A percentile compares a stretch with the other conserved stretches of the same genome.
Evolutionary conservation across 64 coral and sea anemone genomes (phyloP).

Genomic region (Orbicella faveolata): DNA sequence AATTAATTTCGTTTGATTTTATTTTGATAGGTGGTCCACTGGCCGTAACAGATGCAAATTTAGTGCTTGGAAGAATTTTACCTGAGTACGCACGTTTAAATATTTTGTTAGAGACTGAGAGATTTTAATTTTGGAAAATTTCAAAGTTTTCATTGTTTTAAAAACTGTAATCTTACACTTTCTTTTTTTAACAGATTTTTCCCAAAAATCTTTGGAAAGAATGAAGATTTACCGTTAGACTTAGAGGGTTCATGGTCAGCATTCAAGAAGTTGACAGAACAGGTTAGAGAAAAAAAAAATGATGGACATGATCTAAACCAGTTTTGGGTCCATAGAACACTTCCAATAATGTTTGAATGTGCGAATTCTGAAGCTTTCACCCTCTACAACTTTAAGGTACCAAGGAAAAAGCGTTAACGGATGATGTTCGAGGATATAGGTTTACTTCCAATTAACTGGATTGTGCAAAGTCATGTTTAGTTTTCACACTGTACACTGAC

Average conservation of each 20-base stretch:
- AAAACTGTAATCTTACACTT: neutral
- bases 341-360: too few relatives aligned
- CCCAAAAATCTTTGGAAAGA: constrained; percentile 90
- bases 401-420: too few relatives aligned
- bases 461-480: too few relatives aligned
- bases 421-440: too few relatives aligned
- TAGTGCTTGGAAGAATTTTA: constrained; percentile 88
- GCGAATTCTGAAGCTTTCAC: too few relatives aligned
- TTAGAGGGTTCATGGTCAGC: constrained; percentile 69
- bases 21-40: constrained; percentile 69
- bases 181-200: constrained; percentile 66
- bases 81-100: constrained; percentile 58
- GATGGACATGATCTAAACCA: too few relatives aligned
- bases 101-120: too few relatives aligned
- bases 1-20: neutral
- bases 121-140: too few relatives aligned
- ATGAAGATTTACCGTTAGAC: constrained; percentile 88
- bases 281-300: constrained; percentile 34
- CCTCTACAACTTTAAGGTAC: too few relatives aligned
- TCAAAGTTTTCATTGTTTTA: neutral
- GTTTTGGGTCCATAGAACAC: too few relatives aligned
- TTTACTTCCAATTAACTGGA: too few relatives aligned
- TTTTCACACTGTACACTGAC: too few relatives aligned
- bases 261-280: constrained; percentile 79
- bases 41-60: constrained; percentile 94